Percentiles rank a stretch among this genome's conserved stretches.
Conservation (phyloP, 2,888 invertebrate genomes). For the Cataglyphis livida region DNA sequence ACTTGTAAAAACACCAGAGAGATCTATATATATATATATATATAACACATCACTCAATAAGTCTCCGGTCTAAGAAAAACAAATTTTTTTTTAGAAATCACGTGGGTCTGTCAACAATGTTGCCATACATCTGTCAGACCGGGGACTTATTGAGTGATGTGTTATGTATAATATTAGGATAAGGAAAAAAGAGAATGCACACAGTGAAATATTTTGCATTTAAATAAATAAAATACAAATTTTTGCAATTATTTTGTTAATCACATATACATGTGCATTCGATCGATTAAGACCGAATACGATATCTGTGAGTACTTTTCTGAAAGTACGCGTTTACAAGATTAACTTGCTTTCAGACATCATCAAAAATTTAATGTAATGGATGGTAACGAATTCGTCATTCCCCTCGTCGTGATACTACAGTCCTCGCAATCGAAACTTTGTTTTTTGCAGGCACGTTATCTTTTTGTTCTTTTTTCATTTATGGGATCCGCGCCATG, state of each 20-base stretch:
- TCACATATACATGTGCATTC: not conserved
- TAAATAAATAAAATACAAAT: not conserved
- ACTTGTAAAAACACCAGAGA: not conserved
- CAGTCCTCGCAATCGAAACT: constrained; percentile 44
- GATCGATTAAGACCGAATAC: constrained; percentile 5
- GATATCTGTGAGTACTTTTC: not conserved
- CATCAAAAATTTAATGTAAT: constrained; percentile 77
- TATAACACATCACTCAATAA: not conserved
- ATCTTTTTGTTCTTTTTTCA: constrained; percentile 18
- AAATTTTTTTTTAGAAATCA: no score
- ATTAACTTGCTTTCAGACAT: constrained; percentile 77
- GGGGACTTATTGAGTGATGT: no score
- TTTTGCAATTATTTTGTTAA: not conserved
- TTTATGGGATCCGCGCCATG: not conserved
- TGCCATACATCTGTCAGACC: no score
- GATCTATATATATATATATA: not conserved
- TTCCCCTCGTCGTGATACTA: constrained; percentile 35
- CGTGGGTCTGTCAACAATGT: no score
- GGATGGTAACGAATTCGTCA: constrained; percentile 46
- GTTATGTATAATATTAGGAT: not conserved
- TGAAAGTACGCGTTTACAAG: constrained; percentile 51
- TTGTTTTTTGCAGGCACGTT: constrained; percentile 54
- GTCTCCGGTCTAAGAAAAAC: no score
- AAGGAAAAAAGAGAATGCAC: not conserved
- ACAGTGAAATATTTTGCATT: not conserved